Percentiles rank a stretch among this genome's conserved stretches.
Evolutionary conservation across 2,113 vertebrate genomes (phyloP).

Genomic region (Opisthocomus hoazin): DNA sequence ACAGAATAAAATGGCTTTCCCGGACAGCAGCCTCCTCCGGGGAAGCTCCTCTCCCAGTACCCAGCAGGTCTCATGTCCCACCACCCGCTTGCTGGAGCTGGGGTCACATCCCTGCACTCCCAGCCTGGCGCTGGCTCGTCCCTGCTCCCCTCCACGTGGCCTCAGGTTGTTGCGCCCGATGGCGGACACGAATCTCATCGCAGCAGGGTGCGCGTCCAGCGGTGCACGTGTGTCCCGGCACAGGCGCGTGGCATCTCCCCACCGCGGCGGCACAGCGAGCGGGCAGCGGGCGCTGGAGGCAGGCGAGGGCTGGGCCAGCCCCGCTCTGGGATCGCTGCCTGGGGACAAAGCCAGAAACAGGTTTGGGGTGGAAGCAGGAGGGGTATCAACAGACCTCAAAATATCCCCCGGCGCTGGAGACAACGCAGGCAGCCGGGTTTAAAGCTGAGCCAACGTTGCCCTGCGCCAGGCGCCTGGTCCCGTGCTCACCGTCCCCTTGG

Average conservation of each 20-base stretch:
- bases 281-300: background rate
- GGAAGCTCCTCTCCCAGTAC: background rate
- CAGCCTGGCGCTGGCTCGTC: background rate
- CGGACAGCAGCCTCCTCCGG: background rate
- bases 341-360: background rate
- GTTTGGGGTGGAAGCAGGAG: background rate
- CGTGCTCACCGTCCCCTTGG: background rate
- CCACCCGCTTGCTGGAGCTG: rapidly evolving
- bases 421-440: background rate
- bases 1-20: background rate
- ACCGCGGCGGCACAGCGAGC: background rate
- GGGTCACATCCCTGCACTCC: background rate
- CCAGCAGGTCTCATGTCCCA: background rate
- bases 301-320: background rate
- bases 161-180: too few relatives aligned
- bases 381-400: background rate
- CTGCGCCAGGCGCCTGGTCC: background rate
- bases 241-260: rapidly evolving
- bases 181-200: rapidly evolving
- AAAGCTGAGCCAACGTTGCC: background rate
- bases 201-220: rapidly evolving
- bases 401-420: background rate
- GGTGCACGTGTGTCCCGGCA: rapidly evolving
- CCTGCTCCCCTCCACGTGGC: background rate
- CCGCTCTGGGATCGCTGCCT: background rate